Conservation (phyloP, 30 jellyfish, hydroid and myxozoan species). For the Pelagia noctiluca region DNA sequence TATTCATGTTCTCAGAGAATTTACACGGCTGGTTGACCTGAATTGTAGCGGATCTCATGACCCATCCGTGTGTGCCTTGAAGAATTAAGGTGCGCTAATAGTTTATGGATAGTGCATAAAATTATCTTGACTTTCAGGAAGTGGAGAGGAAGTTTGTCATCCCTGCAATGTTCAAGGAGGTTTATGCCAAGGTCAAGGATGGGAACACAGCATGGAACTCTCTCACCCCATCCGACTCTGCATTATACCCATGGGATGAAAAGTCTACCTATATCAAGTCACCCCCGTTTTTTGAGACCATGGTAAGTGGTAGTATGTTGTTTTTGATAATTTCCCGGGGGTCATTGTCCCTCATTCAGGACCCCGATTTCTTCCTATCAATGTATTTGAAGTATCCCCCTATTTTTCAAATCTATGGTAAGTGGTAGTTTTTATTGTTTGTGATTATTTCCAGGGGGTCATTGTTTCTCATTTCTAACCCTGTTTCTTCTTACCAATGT, state of each 20-base stretch:
- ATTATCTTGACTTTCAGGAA: conserved; percentile 54
- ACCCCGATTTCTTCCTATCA: too few species aligned
- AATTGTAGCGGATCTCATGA: background rate
- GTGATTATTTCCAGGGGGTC: too few species aligned
- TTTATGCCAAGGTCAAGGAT: conserved; percentile 75
- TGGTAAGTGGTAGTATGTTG: conserved; percentile 65
- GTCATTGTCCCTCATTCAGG: background rate
- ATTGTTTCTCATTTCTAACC: too few species aligned
- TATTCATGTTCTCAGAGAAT: too few species aligned
- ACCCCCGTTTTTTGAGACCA: conserved; percentile 88
- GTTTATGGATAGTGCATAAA: background rate
- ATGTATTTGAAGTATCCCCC: too few species aligned
- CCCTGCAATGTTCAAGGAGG: conserved; percentile 95
- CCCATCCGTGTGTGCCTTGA: background rate
- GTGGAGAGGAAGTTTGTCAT: conserved; percentile 81
- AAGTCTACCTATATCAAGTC: conserved; percentile 87
- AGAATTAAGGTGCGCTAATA: background rate
- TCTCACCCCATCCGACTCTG: conserved; percentile 76
- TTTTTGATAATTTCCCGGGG: background rate
- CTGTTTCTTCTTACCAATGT: too few species aligned
- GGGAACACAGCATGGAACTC: conserved; percentile 94
- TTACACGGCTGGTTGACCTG: too few species aligned
- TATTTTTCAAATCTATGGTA: too few species aligned
- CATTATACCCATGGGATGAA: conserved; percentile 92
- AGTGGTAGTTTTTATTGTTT: too few species aligned